Conservation (phyloP, 2,888 invertebrate species). For the Drosophila koepferae region DNA sequence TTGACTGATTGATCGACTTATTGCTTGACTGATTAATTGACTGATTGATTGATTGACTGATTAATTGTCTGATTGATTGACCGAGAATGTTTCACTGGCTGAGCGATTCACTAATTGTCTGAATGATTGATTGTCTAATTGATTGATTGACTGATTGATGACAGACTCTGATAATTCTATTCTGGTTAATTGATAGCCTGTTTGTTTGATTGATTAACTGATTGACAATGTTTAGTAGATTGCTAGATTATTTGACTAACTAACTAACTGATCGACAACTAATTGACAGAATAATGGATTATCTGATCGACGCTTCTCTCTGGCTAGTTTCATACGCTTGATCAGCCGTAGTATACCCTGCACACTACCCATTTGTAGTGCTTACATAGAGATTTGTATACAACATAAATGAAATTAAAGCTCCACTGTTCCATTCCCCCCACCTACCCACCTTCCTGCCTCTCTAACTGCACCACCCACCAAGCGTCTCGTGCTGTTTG, state of each 20-base stretch:
- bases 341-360: neutral
- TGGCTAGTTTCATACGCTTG: neutral
- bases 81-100: too few species aligned
- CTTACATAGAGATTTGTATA: slow-evolving; percentile 1
- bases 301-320: neutral
- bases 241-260: neutral
- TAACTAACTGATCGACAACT: neutral
- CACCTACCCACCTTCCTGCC: too few species aligned
- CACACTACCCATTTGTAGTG: neutral
- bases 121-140: neutral
- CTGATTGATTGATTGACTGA: neutral
- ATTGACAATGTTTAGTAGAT: neutral
- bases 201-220: neutral
- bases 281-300: neutral
- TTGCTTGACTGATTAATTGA: neutral
- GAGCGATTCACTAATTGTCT: neutral
- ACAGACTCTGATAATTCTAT: neutral
- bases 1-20: neutral
- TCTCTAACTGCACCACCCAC: slow-evolving; percentile 12
- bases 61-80: neutral
- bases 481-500: slow-evolving; percentile 62
- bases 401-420: slow-evolving; percentile 30
- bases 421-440: neutral
- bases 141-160: neutral
- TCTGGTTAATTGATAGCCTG: neutral